phyloP scores from a whole-genome alignment of 1,140 invertebrate species.

The Orchestia grillus region DNA sequence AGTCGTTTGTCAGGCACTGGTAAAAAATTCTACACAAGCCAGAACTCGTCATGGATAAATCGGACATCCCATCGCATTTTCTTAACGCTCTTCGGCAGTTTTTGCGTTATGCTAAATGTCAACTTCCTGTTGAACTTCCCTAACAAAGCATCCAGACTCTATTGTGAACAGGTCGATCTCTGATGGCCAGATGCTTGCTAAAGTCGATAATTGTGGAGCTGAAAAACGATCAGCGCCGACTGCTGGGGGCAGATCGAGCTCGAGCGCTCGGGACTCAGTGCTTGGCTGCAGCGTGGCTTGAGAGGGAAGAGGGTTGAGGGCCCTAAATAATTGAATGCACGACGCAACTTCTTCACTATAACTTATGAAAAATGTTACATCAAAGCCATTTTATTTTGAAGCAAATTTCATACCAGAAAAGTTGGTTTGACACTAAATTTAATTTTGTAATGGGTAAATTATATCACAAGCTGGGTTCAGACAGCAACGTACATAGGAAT shows the following conservation, averaged over 20 bases:
- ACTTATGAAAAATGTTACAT: too few species aligned
- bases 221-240: not conserved
- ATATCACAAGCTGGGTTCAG: too few species aligned
- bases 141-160: not conserved
- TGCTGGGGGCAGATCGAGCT: not conserved
- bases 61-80: not conserved
- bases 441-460: too few species aligned
- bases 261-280: not conserved
- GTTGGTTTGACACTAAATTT: too few species aligned
- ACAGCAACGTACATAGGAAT: too few species aligned
- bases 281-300: not conserved
- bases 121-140: slow-evolving; percentile 19
- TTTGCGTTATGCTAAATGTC: slow-evolving; percentile 6
- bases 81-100: not conserved
- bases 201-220: not conserved
- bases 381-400: too few species aligned
- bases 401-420: too few species aligned
- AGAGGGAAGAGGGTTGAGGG: not conserved
- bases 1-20: not conserved
- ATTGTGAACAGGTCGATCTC: not conserved
- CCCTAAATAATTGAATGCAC: not conserved
- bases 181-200: not conserved
- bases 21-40: not conserved
- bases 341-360: too few species aligned
- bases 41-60: not conserved